Percentiles rank a stretch among this genome's conserved stretches.
phyloP scores from a whole-genome alignment of 2,888 invertebrate genomes.

The Polymixis lichenea region DNA sequence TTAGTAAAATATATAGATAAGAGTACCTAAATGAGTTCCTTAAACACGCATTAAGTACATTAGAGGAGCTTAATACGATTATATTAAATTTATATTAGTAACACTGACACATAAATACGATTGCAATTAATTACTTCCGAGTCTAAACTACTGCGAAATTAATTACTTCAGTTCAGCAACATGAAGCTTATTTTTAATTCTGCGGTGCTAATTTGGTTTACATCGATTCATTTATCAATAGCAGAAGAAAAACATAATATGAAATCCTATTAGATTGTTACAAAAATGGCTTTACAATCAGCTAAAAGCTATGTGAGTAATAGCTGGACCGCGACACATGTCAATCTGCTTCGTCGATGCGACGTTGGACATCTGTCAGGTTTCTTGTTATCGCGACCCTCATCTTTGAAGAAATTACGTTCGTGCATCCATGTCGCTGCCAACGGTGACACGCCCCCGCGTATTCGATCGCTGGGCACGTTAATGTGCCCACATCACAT shows the following conservation, averaged over 20 bases:
- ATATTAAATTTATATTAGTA: slow-evolving; percentile 18
- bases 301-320: slow-evolving; percentile 63
- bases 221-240: background rate
- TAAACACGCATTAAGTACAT: background rate
- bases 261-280: background rate
- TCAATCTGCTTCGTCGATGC: slow-evolving; percentile 78
- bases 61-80: slow-evolving; percentile 8
- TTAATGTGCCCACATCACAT: slow-evolving; percentile 72
- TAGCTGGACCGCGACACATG: slow-evolving; percentile 72
- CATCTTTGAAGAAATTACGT: slow-evolving; percentile 84
- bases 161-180: slow-evolving; percentile 12
- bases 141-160: background rate
- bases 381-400: slow-evolving; percentile 85
- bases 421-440: slow-evolving; percentile 79
- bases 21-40: background rate
- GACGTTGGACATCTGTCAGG: slow-evolving; percentile 81
- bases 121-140: slow-evolving; percentile 2
- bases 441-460: slow-evolving; percentile 75
- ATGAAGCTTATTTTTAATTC: background rate
- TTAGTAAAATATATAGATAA: slow-evolving; percentile 4
- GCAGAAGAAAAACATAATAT: background rate
- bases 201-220: background rate
- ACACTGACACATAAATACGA: slow-evolving; percentile 18
- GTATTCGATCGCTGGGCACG: slow-evolving; percentile 73
- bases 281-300: slow-evolving; percentile 62